Evolutionary conservation across 2,113 vertebrate genomes (phyloP).

Genomic region (Gopherus evgoodei): DNA sequence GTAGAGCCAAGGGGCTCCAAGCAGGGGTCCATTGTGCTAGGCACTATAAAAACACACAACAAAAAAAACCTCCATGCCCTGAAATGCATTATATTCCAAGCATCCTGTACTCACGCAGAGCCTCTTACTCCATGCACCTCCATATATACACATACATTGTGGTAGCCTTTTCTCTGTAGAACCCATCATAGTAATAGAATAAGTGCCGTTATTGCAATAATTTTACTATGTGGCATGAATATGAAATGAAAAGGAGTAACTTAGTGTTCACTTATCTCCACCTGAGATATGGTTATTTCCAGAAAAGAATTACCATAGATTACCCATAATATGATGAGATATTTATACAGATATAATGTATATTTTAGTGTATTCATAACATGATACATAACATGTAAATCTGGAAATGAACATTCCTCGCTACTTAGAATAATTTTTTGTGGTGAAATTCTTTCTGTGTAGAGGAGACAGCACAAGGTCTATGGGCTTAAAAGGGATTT

Average conservation of each 20-base stretch:
- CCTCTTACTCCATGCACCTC: not conserved
- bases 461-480: not conserved
- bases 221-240: not conserved
- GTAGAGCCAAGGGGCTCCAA: not conserved
- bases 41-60: not conserved
- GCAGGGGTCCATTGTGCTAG: not conserved
- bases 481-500: not conserved
- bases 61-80: not conserved
- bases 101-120: not conserved
- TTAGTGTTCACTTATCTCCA: not conserved
- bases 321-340: not conserved
- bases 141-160: not conserved
- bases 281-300: not conserved
- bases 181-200: not conserved
- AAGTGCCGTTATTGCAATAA: not conserved
- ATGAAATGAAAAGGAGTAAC: not conserved
- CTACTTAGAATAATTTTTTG: not conserved
- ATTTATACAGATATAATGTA: not conserved
- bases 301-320: not conserved
- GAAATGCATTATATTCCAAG: not conserved
- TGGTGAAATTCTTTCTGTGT: not conserved
- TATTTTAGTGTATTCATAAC: not conserved
- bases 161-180: not conserved
- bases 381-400: not conserved
- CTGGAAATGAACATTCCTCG: not conserved